A percentile compares a stretch with the other conserved stretches of the same genome.
These are phyloP conservation scores for Dioctria linearis DNA, from an alignment of 2,888 invertebrate species.

Conservation along the genomic window DNA sequence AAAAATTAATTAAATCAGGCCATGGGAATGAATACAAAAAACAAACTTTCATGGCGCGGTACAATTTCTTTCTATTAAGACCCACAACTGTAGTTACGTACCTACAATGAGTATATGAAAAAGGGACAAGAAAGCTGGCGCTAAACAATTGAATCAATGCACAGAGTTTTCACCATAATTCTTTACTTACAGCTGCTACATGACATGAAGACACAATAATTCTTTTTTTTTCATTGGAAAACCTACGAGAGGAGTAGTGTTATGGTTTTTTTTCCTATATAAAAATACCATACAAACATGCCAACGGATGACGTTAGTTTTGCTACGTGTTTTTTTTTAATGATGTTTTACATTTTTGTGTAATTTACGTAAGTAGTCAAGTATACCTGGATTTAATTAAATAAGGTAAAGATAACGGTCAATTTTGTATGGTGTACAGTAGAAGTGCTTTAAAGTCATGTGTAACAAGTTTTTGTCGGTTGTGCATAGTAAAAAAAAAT, in stretches of 20 bases:
- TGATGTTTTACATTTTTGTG: background rate
- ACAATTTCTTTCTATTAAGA: constrained; percentile 16
- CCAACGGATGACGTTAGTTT: too few relatives aligned
- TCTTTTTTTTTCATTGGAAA: background rate
- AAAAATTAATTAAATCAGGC: constrained; percentile 7
- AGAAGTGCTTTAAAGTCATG: constrained; percentile 36
- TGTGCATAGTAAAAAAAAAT: constrained; percentile 2
- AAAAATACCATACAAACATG: background rate
- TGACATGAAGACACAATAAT: constrained; percentile 7
- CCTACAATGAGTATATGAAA: background rate
- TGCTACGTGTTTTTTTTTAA: too few relatives aligned
- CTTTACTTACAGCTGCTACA: constrained; percentile 3
- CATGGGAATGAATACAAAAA: constrained; percentile 25
- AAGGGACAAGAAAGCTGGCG: constrained; percentile 1
- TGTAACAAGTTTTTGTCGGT: constrained; percentile 24
- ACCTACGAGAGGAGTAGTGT: too few relatives aligned
- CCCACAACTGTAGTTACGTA: background rate
- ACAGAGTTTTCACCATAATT: constrained; percentile 2
- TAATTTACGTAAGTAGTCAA: constrained; percentile 13
- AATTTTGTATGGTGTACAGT: constrained; percentile 4
- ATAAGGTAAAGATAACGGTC: background rate
- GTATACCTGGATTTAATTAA: constrained; percentile 29
- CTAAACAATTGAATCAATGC: background rate
- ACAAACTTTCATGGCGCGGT: constrained; percentile 12
- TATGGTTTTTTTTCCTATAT: background rate